Evolutionary conservation across 2,888 invertebrate genomes (phyloP).

Genomic region (Stenichneumon culpator): DNA sequence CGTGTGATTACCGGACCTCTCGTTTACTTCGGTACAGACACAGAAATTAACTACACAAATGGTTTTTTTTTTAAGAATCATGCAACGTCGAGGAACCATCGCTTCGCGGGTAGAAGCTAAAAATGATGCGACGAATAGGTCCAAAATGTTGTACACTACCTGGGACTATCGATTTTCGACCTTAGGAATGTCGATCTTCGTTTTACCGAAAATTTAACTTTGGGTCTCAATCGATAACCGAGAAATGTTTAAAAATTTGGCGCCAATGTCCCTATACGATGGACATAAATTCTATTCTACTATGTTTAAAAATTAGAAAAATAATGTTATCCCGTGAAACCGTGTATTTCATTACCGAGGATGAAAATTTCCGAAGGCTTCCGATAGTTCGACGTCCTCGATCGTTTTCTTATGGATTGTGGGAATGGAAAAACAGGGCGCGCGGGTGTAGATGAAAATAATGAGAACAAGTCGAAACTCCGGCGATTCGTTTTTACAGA

Average conservation of each 20-base stretch:
- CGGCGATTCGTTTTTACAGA: slow-evolving; percentile 6
- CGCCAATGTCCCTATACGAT: too few relatives aligned
- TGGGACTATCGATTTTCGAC: too few relatives aligned
- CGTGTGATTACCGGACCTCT: background rate
- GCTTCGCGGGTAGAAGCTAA: background rate
- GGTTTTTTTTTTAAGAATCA: background rate
- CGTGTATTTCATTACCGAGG: too few relatives aligned
- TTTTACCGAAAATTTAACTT: too few relatives aligned
- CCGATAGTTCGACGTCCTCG: slow-evolving; percentile 55
- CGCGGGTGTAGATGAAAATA: background rate
- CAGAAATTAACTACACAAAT: background rate
- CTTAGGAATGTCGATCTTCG: too few relatives aligned
- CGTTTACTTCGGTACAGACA: background rate
- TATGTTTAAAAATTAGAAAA: too few relatives aligned
- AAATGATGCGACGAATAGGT: background rate
- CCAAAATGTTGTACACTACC: background rate
- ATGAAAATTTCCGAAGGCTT: slow-evolving; percentile 23
- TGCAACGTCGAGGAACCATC: background rate
- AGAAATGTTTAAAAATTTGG: too few relatives aligned
- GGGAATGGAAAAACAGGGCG: background rate
- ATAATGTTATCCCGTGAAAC: too few relatives aligned
- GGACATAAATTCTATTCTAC: too few relatives aligned
- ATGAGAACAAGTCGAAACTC: slow-evolving; percentile 12
- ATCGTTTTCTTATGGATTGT: slow-evolving; percentile 54
- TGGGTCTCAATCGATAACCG: too few relatives aligned